Evolutionary conservation across 1,140 invertebrate species (phyloP), one percentile per base, ranked within the genome.

Genomic region (Octopus bimaculoides): DNA sequence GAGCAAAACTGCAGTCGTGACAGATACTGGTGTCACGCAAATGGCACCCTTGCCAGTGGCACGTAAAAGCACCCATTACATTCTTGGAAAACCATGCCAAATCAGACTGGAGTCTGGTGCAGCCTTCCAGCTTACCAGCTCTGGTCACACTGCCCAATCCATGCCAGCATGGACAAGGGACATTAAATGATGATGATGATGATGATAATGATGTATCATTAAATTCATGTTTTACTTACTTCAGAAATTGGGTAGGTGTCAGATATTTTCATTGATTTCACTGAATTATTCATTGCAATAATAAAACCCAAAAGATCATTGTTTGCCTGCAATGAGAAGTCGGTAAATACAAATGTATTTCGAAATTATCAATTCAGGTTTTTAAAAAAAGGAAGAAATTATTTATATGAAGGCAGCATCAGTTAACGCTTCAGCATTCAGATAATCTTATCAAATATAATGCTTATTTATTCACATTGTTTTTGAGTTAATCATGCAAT

Each of bases 301-400:
- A 98, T 93, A 88, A 97, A 98, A 6, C 95, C 95, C 74, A 96
- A 90, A 81, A 96, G 94, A 91, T 98, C 95, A 92, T 95, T 88
- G 69, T 91, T 92, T 80, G 90, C 89, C 88, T 87, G 52, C 5
- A 9, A 75, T 41, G 26, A 41, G 26, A 41, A 41, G 26, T 41
- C 26, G 3, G 26, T 41, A 41, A 41, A 41, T 41, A 2, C 26
- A 41, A 41, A 41, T 41, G 26, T 41, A 41, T 41, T 41, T 41
- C 26, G 26, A 41, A 41, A 41, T 41, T 41, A 41, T 41, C 26
- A 41, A 41, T 41, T 41, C 1, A 41, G 26, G 26, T 41, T 41
- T 41, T 41, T 41, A 41, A 41, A 41, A 41, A 41, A 41, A 41
- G 26, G 26, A 41, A 41, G 26, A 41, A 41, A 41, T 41, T 41